Percentiles rank a stretch among this genome's conserved stretches.
phyloP scores from a whole-genome alignment of 2,888 invertebrate species.

The Agrochola macilenta region DNA sequence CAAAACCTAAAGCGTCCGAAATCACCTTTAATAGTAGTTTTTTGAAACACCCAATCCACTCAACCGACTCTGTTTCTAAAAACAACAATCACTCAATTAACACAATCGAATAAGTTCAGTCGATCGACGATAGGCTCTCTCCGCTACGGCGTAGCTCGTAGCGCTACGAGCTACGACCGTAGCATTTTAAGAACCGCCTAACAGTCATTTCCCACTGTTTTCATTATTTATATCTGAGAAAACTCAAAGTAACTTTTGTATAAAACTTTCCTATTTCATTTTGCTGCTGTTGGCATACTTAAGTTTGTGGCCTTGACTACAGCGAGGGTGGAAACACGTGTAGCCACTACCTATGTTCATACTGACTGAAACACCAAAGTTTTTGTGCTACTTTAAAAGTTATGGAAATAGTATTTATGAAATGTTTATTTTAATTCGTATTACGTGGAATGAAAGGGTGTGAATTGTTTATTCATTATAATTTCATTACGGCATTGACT shows the following conservation, averaged over 20 bases:
- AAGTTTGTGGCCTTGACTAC: conserved; percentile 37
- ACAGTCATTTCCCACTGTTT: conserved; percentile 40
- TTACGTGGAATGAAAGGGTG: neutral
- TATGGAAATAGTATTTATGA: neutral
- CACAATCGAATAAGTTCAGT: neutral
- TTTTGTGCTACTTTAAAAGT: neutral
- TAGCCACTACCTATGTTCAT: neutral
- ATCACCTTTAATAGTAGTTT: neutral
- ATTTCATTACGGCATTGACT: neutral
- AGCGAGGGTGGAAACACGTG: conserved; percentile 22
- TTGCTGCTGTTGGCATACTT: conserved; percentile 55
- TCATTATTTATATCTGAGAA: conserved; percentile 65
- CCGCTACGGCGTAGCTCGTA: conserved; percentile 49
- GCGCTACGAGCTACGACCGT: conserved; percentile 33
- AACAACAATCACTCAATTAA: neutral
- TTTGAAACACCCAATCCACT: neutral
- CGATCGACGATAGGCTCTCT: neutral
- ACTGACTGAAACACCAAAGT: neutral
- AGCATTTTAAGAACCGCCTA: conserved; percentile 6
- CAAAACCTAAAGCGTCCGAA: too few relatives aligned
- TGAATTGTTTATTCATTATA: neutral
- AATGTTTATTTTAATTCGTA: neutral
- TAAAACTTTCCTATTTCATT: conserved; percentile 67
- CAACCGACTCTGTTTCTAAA: neutral
- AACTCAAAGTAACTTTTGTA: conserved; percentile 56